Base-by-base conservation (phyloP, 2,888 invertebrate genomes). In the Ectemnius lituratus region DNA sequence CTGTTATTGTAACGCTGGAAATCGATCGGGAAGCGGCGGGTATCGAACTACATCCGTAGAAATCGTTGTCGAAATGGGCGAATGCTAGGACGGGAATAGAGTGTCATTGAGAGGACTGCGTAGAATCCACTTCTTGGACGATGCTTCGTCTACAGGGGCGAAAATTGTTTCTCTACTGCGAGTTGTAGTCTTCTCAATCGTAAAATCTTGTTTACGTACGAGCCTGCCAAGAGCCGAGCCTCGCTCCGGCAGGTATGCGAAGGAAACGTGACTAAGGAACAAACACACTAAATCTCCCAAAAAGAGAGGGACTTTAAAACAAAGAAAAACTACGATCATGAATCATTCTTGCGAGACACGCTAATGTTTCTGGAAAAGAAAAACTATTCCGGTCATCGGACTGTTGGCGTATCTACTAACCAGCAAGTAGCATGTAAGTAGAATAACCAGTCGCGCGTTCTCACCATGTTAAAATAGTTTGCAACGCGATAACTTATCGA, bases 221-320 rank as follows among this genome's bases (percentile, higher is more conserved):
- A 27, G 69, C 74, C 62, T 74, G 74, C 74, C 78, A 78, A 74
- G 27, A 73, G 58, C 69, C 60, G 23, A 62, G 63, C 62, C 70
- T 75, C 67, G 73, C 69, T 67, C 70, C 67, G 63, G 45, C 75
- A 57, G 73, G 71, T 70, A 63, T 82, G 74, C 69, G 73, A 20
- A 62, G 59, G 14, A 69, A 73, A 81, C 81, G 78, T 81, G 76
- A 76, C 73, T 46, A 45, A 74, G 62, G 62, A 18, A 28, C 27
- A n/a, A 64, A 72, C 37, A 11, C 8, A 37, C 37, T 37, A 37
- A 37, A 37, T 37, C 37, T 2, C 37, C 37, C 37, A 37, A 37
- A 37, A 37, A 11, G 37, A 37, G 37, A 37, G 37, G 1, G 4
- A 37, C 8, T 8, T 1, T 11, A 1, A 6, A 11, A 11, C 37